Evolutionary conservation across 2,113 vertebrate species (phyloP), one percentile per base, ranked within the genome.

Genomic region (Varanus komodoensis): DNA sequence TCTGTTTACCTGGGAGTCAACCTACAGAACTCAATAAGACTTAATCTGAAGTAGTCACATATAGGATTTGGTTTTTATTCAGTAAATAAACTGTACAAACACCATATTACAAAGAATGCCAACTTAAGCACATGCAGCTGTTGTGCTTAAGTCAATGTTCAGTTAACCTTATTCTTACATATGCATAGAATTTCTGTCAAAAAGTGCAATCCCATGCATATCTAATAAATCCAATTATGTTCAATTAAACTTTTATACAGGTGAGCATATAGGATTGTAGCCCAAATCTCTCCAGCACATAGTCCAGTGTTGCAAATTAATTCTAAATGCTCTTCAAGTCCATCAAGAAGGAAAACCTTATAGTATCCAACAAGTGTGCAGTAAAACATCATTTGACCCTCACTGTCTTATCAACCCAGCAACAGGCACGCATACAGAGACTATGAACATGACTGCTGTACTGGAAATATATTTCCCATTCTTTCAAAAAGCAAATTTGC

Each of bases 221-320:
- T 12, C 25, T 48, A 69, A 32, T 32, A 81, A 29, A 69, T 5
- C 64, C 23, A 14, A 8, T 0, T n/a, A 52, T 32, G 14, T 81
- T 81, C 8, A 81, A 57, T 81, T 50, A 29, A 50, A 27, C 27
- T 54, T 8, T 38, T 17, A 61, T 15, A 3, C 57, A 61, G 12
- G 12, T 61, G 15, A 48, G 77, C 27, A 0, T 44, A 3, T 25
- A 9, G 4, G 12, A 75, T 38, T 48, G 21, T 34, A 64, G 57
- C 21, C 9, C 38, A 4, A 90, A 67, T 0, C 74, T 0, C 32
- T 85, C 0, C 0, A 0, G 77, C 57, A 1, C 0, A 0, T 9
- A 44, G 50, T 27, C 74, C 32, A 81, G 23, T 34, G 14, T 19
- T 69, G 4, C 15, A 73, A 44, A 17, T 27, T 21, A n/a, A 32